Base-by-base conservation (phyloP, 2,113 vertebrate genomes). In the Urocynchramus pylzowi region DNA sequence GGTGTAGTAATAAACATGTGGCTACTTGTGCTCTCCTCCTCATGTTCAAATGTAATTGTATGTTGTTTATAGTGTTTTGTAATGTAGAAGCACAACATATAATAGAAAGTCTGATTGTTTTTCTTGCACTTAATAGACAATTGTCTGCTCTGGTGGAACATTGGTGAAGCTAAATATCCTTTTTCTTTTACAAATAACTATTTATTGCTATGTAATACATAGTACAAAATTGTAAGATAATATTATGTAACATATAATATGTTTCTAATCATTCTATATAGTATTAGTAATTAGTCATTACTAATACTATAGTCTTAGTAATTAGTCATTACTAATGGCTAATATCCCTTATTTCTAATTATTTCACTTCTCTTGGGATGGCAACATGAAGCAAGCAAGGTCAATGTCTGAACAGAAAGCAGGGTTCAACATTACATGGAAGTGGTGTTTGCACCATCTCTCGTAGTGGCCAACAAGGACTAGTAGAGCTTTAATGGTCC, bases 341-440 rank as follows among this genome's bases (percentile, higher is more conserved):
- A 68, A 54, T 92, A 96, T 27, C 11, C 52, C 47, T 92, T 94
- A 26, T 26, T 92, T 63, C 35, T 44, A 74, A 81, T 84, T 35
- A 91, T 85, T 96, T 80, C 93, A 69, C 49, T 91, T 90, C 47
- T 97, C 68, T 94, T 92, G 63, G 82, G 10, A 65, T 59, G 74
- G 41, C 49, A 95, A 89, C 63, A 28, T 54, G 10, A 61, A 83
- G 5, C 13, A 77, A 73, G 17, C 21, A 69, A 54, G 17, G 16
- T 28, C 76, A 63, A 63, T 11, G 8, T 56, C 21, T 89, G 47
- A 61, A 22, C 4, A 84, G 9, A 49, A 69, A 27, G 35, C 19
- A 73, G 24, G 15, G 20, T 35, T 84, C 33, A 78, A 28, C 12
- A 28, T 54, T 39, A 21, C 1, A 2, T 31, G 28, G 26, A 95